A percentile compares a stretch with the other conserved stretches of the same genome.
These are phyloP conservation scores for human (Homo sapiens) DNA, from an alignment of 2,113 vertebrate species.

Conservation along the genomic window DNA sequence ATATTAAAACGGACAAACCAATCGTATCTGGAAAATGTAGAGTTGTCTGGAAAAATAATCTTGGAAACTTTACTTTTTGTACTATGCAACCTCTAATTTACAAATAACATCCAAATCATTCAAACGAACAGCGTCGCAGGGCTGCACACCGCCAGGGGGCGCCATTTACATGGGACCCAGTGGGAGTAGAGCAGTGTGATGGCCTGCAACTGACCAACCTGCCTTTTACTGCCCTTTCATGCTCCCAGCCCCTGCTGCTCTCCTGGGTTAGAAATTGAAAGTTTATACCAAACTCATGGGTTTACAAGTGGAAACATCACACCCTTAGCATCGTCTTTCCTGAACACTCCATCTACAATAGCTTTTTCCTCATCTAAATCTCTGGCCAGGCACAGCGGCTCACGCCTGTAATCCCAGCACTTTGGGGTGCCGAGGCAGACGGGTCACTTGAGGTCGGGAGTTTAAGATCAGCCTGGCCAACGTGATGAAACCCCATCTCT, in stretches of 20 bases:
- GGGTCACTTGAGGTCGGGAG: too few species aligned
- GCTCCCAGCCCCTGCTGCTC: background rate
- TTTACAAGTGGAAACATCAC: background rate
- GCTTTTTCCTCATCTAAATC: too few species aligned
- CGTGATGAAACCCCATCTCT: too few species aligned
- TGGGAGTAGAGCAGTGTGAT: background rate
- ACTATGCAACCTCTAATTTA: background rate
- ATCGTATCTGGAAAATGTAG: background rate
- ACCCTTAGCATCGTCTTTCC: background rate
- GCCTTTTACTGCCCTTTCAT: background rate
- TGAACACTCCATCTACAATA: background rate
- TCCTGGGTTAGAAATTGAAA: background rate
- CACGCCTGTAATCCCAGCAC: too few species aligned
- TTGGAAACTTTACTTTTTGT: slow-evolving; percentile 1
- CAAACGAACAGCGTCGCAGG: background rate
- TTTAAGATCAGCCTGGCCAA: too few species aligned
- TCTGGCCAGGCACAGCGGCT: too few species aligned
- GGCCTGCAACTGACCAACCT: background rate
- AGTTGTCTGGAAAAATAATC: slow-evolving; percentile 16
- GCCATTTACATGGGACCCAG: background rate
- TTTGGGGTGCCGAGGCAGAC: too few species aligned
- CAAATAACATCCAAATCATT: background rate
- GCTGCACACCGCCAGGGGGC: background rate
- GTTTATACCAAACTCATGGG: background rate
- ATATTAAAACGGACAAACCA: slow-evolving; percentile 24